Evolutionary conservation across 1,140 invertebrate genomes (phyloP), one percentile per base, ranked within the genome.

Genomic region (Pseudomyrmex dendroicus): DNA sequence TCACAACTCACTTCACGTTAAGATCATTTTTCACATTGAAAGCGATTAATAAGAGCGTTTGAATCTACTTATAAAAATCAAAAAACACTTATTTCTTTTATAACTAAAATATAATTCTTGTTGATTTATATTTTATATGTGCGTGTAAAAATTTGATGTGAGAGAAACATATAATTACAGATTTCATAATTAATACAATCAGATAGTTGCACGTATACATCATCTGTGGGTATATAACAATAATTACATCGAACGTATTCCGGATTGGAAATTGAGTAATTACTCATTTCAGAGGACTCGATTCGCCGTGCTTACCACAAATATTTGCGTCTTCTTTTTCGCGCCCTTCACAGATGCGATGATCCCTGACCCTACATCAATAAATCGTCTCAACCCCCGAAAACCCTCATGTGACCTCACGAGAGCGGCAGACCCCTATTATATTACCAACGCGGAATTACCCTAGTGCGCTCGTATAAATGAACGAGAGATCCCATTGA

Each of bases 381-480:
- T 84, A 73, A 84, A 86, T 80, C 67, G 52, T 72, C 35, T 63
- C 25, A 22, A 44, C 5, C 12, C 54, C 73, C 25, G 20, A 82
- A 84, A 85, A 64, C 48, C 13, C 56, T 61, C 25, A 22, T 80
- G 48, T 59, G 20, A 59, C 12, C 59, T 64, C 46, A 66, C 35
- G 62, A 62, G 8, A 62, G 8, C 22, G 67, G 10, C 54, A 57
- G 52, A 56, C 22, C 46, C 25, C 22, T 82, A 82, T 82, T 50
- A 73, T 44, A 15, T 54, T 46, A 35, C n/a, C n/a, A 73, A 25
- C 17, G 15, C 12, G 10, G 25, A 76, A 83, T 76, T 52, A 52
- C 15, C 64, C 46, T 8, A 64, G 7, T 35, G 35, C 2, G 76
- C 54, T 80, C 25, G 61, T 78, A 63, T 56, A 84, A 67, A 70